Conservation (phyloP, 2,797 vertebrate species). For the Syncerus caffer region DNA sequence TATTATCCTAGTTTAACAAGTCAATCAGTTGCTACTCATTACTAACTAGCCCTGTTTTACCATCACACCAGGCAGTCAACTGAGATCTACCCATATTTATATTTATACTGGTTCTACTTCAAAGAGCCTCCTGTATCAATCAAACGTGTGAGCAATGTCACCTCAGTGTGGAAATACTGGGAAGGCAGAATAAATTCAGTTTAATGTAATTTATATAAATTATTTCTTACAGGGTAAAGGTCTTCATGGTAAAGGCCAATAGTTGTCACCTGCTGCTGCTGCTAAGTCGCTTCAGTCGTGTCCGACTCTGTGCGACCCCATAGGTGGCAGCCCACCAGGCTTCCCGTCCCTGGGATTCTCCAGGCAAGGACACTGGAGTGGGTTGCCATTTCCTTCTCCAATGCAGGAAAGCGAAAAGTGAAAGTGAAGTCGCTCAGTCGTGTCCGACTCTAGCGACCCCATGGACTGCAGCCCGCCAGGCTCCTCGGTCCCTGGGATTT, state of each 20-base stretch:
- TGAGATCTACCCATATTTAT: neutral
- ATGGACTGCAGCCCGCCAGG: no score
- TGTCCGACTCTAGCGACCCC: no score
- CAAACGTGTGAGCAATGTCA: neutral
- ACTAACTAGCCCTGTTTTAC: neutral
- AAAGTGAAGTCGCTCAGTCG: no score
- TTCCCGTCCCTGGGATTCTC: no score
- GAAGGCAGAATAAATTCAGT: neutral
- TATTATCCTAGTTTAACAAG: neutral
- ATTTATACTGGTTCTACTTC: neutral
- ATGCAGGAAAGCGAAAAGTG: no score
- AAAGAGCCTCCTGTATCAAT: neutral
- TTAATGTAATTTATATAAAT: neutral
- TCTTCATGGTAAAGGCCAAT: constrained; percentile 28
- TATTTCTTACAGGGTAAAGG: neutral
- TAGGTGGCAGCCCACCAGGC: no score
- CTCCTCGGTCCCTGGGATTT: no score
- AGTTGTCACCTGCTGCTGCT: neutral
- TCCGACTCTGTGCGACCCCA: no score
- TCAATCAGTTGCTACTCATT: neutral
- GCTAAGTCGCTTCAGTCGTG: no score
- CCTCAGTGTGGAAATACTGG: neutral
- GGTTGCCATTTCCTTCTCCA: no score
- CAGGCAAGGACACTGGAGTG: no score
- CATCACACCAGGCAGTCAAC: neutral